Evolutionary conservation across 2,888 invertebrate genomes (phyloP).

Genomic region (Brenthis hecate): DNA sequence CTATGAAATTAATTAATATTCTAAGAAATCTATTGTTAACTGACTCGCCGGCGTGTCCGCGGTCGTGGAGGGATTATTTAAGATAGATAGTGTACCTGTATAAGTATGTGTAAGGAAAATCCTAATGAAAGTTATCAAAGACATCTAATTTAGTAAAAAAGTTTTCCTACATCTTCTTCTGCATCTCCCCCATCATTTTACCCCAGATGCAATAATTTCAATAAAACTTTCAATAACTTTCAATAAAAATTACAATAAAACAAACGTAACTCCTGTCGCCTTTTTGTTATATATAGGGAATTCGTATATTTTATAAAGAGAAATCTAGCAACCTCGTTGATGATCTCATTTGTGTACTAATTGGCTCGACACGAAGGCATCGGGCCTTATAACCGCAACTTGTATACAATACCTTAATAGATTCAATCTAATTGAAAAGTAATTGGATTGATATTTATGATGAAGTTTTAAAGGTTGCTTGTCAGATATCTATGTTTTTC

Average conservation of each 20-base stretch:
- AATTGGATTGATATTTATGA: slow-evolving; percentile 27
- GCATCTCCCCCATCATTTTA: too few species aligned
- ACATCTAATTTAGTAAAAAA: too few species aligned
- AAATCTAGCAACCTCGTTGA: not conserved
- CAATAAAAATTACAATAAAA: too few species aligned
- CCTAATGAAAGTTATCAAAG: too few species aligned
- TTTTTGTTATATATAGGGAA: not conserved
- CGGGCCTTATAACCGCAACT: slow-evolving; percentile 24
- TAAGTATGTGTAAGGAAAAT: too few species aligned
- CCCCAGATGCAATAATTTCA: not conserved
- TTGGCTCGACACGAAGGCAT: slow-evolving; percentile 21
- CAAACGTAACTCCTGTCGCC: not conserved
- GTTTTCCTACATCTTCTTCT: too few species aligned
- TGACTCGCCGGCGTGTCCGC: too few species aligned
- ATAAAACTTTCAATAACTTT: too few species aligned
- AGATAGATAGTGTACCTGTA: too few species aligned
- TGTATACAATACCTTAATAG: slow-evolving; percentile 17
- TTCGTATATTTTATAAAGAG: not conserved
- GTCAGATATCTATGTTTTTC: not conserved
- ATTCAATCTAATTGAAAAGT: slow-evolving; percentile 19
- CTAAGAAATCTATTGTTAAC: too few species aligned
- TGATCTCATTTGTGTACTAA: slow-evolving; percentile 17
- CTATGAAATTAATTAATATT: too few species aligned
- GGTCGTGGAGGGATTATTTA: too few species aligned
- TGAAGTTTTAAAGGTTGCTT: slow-evolving; percentile 10